These are phyloP conservation scores for Seriola rivoliana DNA, from an alignment of 2,113 vertebrate species.

Conservation along the genomic window DNA sequence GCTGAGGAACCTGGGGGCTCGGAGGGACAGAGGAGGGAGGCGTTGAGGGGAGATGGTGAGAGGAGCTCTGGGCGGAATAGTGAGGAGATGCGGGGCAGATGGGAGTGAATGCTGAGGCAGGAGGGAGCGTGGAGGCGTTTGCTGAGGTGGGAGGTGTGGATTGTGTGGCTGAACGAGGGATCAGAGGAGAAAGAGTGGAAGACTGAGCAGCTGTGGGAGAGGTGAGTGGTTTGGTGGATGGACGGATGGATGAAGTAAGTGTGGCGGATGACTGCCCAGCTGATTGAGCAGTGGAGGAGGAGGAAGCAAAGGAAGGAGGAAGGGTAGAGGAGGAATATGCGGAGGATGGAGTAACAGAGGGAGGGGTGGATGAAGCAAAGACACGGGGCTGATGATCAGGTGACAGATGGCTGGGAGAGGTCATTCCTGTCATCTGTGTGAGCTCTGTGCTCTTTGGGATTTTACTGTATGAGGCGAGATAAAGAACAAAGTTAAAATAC, in stretches of 20 bases:
- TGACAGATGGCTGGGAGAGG: slow-evolving; percentile 49
- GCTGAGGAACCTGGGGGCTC: slow-evolving; percentile 68
- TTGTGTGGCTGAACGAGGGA: not conserved
- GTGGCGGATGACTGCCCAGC: slow-evolving; percentile 51
- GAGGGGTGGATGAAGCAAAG: slow-evolving; percentile 37
- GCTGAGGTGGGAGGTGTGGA: slow-evolving; percentile 5
- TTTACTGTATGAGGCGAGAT: slow-evolving; percentile 53
- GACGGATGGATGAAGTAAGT: slow-evolving; percentile 64
- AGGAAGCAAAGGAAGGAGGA: slow-evolving; percentile 54
- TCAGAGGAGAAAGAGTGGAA: slow-evolving; percentile 30
- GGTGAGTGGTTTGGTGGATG: slow-evolving; percentile 64
- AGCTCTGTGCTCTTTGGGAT: slow-evolving; percentile 79
- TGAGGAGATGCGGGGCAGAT: slow-evolving; percentile 56
- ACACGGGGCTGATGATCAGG: slow-evolving; percentile 24
- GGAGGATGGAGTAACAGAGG: slow-evolving; percentile 25
- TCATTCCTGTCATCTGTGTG: slow-evolving; percentile 67
- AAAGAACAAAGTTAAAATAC: slow-evolving; percentile 10
- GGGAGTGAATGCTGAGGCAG: slow-evolving; percentile 71
- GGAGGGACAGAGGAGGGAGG: slow-evolving; percentile 79
- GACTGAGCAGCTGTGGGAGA: slow-evolving; percentile 39
- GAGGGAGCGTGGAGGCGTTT: slow-evolving; percentile 37
- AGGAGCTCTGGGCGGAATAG: slow-evolving; percentile 48
- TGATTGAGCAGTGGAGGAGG: slow-evolving; percentile 46
- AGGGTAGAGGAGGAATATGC: slow-evolving; percentile 59
- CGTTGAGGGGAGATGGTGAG: slow-evolving; percentile 53